Evolutionary conservation across 2,113 vertebrate species (phyloP), one percentile per base, ranked within the genome.

Genomic region (Meleagris gallopavo): DNA sequence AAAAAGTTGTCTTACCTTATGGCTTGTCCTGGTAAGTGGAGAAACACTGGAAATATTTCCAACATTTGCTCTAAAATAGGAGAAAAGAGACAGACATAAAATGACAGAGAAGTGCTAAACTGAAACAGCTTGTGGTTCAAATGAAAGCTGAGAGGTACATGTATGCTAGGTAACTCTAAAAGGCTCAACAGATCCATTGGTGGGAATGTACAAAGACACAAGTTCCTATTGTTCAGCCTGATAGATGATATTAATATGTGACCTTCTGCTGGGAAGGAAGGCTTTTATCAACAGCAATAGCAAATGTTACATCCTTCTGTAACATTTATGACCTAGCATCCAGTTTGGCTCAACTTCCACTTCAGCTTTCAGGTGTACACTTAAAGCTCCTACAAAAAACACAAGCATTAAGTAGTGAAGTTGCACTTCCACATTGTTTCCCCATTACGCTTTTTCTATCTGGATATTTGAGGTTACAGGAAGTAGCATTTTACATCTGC

Each of bases 381-480:
- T 41, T 71, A 30, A 32, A 40, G 30, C 29, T 73, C 22, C 45
- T 24, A 40, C 29, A 66, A 64, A 79, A 73, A 85, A 73, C 16
- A 66, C 22, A 54, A 10, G 10, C 2, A 43, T 38, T 54, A 11
- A 38, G 85, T 62, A 5, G 2, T 7, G 8, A 83, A 86, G 50
- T 2, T 6, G 19, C 6, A 0, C 11, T 57, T 13, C 65, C 5
- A 7, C 0, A 8, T 11, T 25, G 3, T 62, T 58, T 78, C 24
- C 15, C 54, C 13, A 1, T 2, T 5, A 7, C 1, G 2, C 1
- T 2, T 29, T 19, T 58, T 78, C 46, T 57, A 12, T 4, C 34
- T 73, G 34, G 27, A 38, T 22, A 7, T 34, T 30, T 85, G 40
- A 10, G 70, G 24, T 11, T 66, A 41, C 30, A 58, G 30, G 22